These are phyloP conservation scores for Pachliopta kotzebuea DNA, from an alignment of 2,888 invertebrate species.

Conservation along the genomic window DNA sequence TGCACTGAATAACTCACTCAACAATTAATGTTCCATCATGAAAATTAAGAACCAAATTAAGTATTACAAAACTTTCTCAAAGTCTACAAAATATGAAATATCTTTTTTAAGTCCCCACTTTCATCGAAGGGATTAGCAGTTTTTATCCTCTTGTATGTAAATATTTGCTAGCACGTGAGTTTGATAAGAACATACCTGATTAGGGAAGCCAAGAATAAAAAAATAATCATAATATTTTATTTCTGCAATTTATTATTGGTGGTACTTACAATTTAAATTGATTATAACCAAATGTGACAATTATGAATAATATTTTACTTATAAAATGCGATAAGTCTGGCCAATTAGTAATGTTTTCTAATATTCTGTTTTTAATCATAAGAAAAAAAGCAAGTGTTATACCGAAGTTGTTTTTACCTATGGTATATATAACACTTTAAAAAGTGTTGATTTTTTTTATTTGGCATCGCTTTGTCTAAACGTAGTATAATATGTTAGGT, in stretches of 20 bases:
- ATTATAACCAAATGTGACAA: no score
- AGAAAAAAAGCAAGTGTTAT: no score
- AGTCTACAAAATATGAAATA: neutral
- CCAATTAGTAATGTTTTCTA: no score
- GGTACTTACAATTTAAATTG: no score
- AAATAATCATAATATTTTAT: constrained; percentile 4
- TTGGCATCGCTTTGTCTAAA: no score
- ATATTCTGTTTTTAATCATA: no score
- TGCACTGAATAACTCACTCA: neutral
- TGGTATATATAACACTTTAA: no score
- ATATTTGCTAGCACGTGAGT: constrained; percentile 27
- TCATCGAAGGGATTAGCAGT: constrained; percentile 18
- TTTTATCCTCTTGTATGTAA: constrained; percentile 27
- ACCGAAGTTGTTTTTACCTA: no score
- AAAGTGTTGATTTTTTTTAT: no score
- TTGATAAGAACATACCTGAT: constrained; percentile 26
- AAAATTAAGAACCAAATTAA: neutral
- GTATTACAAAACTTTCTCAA: neutral
- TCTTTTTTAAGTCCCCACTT: constrained; percentile 3
- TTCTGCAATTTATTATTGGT: neutral
- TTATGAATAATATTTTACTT: no score
- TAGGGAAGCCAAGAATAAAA: neutral
- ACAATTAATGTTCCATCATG: neutral
- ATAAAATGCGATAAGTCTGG: no score
- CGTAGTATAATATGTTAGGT: no score